Evolutionary conservation across 2,113 vertebrate species (phyloP).

Genomic region (Muntiacus reevesi): DNA sequence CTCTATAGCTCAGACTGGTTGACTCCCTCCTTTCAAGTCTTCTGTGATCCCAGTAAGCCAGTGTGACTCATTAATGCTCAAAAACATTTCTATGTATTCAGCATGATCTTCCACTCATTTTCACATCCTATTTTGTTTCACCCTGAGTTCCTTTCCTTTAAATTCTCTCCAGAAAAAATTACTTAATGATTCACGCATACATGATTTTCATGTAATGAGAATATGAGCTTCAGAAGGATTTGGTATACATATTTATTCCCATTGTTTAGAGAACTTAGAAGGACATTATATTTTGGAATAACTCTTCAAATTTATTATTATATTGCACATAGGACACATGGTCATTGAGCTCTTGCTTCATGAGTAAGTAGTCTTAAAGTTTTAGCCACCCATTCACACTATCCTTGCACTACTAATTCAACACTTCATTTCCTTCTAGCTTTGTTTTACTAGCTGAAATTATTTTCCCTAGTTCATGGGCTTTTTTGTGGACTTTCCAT

Average conservation of each 20-base stretch:
- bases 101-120: neutral
- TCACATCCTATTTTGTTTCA: neutral
- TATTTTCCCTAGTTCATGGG: neutral
- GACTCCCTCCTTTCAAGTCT: neutral
- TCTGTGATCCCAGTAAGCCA: neutral
- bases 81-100: neutral
- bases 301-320: neutral
- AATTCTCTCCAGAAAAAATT: neutral
- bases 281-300: neutral
- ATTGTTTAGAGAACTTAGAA: neutral
- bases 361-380: neutral
- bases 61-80: neutral
- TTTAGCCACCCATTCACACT: neutral
- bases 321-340: neutral
- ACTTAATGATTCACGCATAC: neutral
- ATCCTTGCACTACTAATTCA: neutral
- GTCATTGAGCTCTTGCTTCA: neutral
- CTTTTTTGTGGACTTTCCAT: neutral
- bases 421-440: neutral
- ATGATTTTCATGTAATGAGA: neutral
- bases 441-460: neutral
- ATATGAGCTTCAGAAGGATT: neutral
- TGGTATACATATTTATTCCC: neutral
- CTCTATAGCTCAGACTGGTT: neutral
- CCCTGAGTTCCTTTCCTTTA: neutral